Evolutionary conservation across 2,113 vertebrate genomes (phyloP), one percentile per base, ranked within the genome.

Genomic region (Casuarius casuarius): DNA sequence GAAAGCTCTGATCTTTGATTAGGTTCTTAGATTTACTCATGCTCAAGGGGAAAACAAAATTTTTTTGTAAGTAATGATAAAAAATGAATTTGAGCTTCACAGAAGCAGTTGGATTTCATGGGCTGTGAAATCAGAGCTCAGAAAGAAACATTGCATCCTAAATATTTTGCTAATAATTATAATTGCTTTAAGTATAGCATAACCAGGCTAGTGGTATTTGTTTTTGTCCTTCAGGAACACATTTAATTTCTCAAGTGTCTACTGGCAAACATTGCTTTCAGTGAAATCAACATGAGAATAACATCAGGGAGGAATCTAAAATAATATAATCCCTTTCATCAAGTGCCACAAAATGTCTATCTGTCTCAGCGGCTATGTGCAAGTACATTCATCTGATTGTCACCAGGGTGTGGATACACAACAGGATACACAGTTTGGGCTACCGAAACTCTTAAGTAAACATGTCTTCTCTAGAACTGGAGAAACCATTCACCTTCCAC

Each of bases 111-210:
- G 49, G 49, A 80, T 90, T 84, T 92, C 54, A 86, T 46, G 18
- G 16, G 40, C 15, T 79, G 44, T 52, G 59, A 96, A 92, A 77
- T 65, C 65, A 81, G 71, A 83, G 67, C 23, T 70, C 63, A 70
- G 51, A 89, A 75, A 25, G 31, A 71, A 95, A 72, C n/a, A 33
- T n/a, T 88, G 35, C 59, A 44, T 38, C 9, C 17, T 96, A 75
- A 81, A 93, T 84, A 75, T 66, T 93, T 88, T 54, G 59, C 88
- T 92, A 87, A 84, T 84, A 84, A 77, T 74, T 74, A n/a, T 15
- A 88, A 68, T 78, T 96, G 33, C 38, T 89, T 70, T 58, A 92
- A 84, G 12, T 87, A 22, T 75, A 66, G 33, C 26, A 40, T 84
- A 72, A 90, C n/a, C 68, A 35, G 14, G 33, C 31, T 62, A 35